A percentile compares a stretch with the other conserved stretches of the same genome.
Conservation (phyloP, 2,797 vertebrate species). For the Cacajao melanocephalus region DNA sequence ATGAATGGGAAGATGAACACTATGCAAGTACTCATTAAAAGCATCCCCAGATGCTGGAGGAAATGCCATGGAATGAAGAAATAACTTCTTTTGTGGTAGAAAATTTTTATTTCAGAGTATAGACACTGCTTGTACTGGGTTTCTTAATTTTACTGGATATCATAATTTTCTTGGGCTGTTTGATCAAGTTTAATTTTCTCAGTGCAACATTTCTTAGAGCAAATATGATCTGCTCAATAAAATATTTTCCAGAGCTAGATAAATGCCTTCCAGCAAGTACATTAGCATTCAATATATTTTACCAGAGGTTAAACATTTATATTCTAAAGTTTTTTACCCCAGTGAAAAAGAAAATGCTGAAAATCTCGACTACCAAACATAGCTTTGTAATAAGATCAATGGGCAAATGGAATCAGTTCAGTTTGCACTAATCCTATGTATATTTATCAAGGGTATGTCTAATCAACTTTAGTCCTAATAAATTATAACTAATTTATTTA, state of each 20-base stretch:
- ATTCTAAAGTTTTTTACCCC: constrained; percentile 8
- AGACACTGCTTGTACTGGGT: not conserved
- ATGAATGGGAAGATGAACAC: constrained; percentile 24
- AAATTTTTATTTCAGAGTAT: constrained; percentile 37
- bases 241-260: constrained; percentile 46
- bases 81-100: constrained; percentile 11
- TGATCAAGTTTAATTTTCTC: constrained; percentile 44
- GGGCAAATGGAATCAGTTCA: not conserved
- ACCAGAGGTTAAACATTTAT: constrained; percentile 46
- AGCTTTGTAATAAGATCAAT: constrained; percentile 1
- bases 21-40: constrained; percentile 39
- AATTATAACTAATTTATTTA: not conserved
- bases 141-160: constrained; percentile 36
- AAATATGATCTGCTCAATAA: constrained; percentile 56
- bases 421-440: not conserved
- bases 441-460: not conserved
- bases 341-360: constrained; percentile 22
- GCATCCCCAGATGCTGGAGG: not conserved
- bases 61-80: not conserved
- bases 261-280: constrained; percentile 41
- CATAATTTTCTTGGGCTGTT: constrained; percentile 11
- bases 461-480: not conserved
- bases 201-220: constrained; percentile 47
- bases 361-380: not conserved
- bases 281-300: constrained; percentile 53